Evolutionary conservation across 2,113 vertebrate species (phyloP).

Genomic region (Eira barbara): DNA sequence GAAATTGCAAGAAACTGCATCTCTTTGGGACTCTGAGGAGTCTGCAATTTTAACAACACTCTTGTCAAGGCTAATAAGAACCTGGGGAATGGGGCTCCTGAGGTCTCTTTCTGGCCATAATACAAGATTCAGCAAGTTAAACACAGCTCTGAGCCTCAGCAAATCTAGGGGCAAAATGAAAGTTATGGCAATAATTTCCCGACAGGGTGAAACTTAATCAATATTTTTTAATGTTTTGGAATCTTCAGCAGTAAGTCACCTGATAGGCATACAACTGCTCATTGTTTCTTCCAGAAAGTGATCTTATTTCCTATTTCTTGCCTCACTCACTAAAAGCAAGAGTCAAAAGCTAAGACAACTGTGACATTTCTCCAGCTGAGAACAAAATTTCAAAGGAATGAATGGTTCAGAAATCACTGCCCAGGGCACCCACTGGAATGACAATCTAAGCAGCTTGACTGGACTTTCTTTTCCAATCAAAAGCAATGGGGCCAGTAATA

Average conservation of each 20-base stretch:
- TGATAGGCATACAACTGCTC: neutral
- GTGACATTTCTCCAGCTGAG: constrained; percentile 44
- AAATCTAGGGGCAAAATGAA: constrained; percentile 19
- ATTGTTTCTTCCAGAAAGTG: neutral
- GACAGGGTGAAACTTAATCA: constrained; percentile 64
- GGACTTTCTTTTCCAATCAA: neutral
- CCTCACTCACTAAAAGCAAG: constrained; percentile 8
- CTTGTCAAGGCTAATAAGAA: constrained; percentile 36
- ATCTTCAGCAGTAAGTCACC: neutral
- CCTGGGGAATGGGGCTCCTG: constrained; percentile 5
- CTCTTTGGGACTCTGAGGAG: neutral
- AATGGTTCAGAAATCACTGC: neutral
- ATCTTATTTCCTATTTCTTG: neutral
- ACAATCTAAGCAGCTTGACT: neutral
- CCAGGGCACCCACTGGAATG: neutral
- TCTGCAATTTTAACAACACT: neutral
- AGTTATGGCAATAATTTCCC: constrained; percentile 9
- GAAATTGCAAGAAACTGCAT: neutral
- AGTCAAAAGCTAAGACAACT: neutral
- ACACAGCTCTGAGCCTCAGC: neutral
- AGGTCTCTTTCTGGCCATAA: constrained; percentile 3
- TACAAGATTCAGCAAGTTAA: constrained; percentile 17
- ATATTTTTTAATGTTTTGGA: constrained; percentile 68
- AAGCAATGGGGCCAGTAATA: neutral
- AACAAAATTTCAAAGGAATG: constrained; percentile 34